Conservation (phyloP, 2,888 invertebrate species). For the Xanthorhoe designata region DNA sequence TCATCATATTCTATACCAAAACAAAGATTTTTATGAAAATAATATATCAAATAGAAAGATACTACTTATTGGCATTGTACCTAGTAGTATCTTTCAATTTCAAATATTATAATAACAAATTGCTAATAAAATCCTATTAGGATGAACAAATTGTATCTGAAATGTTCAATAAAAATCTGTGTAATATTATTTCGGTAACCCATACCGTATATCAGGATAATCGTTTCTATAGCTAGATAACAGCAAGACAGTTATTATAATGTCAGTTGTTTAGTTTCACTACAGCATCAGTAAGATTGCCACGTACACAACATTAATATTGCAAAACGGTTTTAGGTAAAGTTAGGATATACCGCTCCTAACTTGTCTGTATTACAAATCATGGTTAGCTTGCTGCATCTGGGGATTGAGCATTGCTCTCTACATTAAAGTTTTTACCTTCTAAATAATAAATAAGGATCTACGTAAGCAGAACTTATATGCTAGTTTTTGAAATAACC, state of each 20-base stretch:
- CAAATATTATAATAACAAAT: no score
- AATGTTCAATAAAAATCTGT: background rate
- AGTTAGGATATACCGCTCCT: conserved; percentile 73
- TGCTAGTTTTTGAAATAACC: no score
- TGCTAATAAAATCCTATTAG: no score
- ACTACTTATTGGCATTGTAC: no score
- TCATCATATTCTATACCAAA: no score
- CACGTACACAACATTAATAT: conserved; percentile 80
- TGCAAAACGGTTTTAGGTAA: conserved; percentile 75
- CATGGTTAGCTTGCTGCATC: conserved; percentile 26
- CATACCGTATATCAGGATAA: conserved; percentile 41
- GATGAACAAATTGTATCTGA: no score
- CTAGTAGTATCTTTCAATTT: no score
- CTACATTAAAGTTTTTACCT: conserved; percentile 9
- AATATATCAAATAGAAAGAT: no score
- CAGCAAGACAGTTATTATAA: conserved; percentile 48
- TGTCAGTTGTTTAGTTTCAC: conserved; percentile 50
- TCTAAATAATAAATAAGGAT: background rate
- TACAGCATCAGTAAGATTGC: conserved; percentile 71
- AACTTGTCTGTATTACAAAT: conserved; percentile 62
- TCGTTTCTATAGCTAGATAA: conserved; percentile 44
- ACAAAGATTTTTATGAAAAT: no score
- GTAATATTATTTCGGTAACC: conserved; percentile 15
- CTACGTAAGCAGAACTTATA: no score
- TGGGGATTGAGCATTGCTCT: conserved; percentile 7